Evolutionary conservation across 2,888 invertebrate genomes (phyloP), one percentile per base, ranked within the genome.

Genomic region (Dicranocentrus wangi): DNA sequence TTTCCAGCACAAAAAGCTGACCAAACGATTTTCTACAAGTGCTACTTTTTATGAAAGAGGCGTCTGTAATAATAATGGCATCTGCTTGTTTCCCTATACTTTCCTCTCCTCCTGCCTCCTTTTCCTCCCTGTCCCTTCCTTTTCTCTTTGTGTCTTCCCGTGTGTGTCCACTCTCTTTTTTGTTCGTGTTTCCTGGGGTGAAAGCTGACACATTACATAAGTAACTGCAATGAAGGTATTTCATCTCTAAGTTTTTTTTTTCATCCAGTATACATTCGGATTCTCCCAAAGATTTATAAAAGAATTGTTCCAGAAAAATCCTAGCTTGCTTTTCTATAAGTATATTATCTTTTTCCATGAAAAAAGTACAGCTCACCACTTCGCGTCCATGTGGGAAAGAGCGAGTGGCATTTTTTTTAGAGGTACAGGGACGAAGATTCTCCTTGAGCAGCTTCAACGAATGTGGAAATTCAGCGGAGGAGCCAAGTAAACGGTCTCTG

Each of bases 1-100:
- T 82, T 82, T 82, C 71, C 79, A 61, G 71, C 58, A 82, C 69
- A 78, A 79, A 81, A 69, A 78, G 82, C 82, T 82, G 82, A 82
- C 66, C 82, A 72, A 73, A 73, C 82, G 78, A 53, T 82, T 82
- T 82, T 71, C 25, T 43, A 32, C 43, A 71, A 79, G 71, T 79
- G 65, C 60, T 53, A 65, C 71, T 79, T 65, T 76, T 68, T 66
- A 63, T 66, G 43, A 51, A 69, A 71, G 47, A 70, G 42, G 71
- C 65, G 42, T 78, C 78, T 71, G 65, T 32, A 78, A 71, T 78
- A 78, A 78, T 78, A 78, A 78, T 78, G 47, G 78, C 78, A 78
- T 78, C 71, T 78, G 71, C 71, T 70, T 78, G 78, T 76, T 76
- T 68, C 39, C 28, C 73, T 65, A 17, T 55, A 17, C 32, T 68